Percentiles rank a stretch among this genome's conserved stretches.
Evolutionary conservation across 1,140 invertebrate species (phyloP).

Genomic region (Bombus pascuorum): DNA sequence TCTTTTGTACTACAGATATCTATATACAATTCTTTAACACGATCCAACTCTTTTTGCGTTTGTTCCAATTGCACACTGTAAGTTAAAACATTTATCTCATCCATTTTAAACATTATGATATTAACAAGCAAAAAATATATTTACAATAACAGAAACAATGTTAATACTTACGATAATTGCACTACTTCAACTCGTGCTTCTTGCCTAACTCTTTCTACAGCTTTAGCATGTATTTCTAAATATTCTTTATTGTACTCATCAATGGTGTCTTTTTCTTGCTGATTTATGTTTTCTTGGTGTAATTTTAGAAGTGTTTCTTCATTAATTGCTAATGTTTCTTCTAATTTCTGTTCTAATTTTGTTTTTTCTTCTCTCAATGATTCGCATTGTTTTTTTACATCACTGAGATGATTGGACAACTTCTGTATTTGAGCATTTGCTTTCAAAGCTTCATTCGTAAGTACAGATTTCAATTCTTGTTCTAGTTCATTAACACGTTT

Average conservation of each 20-base stretch:
- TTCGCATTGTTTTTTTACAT: slow-evolving; percentile 74
- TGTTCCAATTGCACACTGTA: slow-evolving; percentile 78
- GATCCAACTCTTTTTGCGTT: slow-evolving; percentile 78
- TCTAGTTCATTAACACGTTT: slow-evolving; percentile 75
- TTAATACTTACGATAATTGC: slow-evolving; percentile 75
- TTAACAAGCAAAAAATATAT: slow-evolving; percentile 12
- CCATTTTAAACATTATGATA: slow-evolving; percentile 21
- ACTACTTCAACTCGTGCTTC: slow-evolving; percentile 76
- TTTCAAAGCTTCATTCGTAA: slow-evolving; percentile 75
- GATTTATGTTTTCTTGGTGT: slow-evolving; percentile 69
- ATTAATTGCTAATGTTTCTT: slow-evolving; percentile 73
- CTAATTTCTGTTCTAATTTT: slow-evolving; percentile 72
- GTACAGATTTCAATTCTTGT: slow-evolving; percentile 74
- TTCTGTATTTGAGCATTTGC: slow-evolving; percentile 76
- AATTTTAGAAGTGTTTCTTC: slow-evolving; percentile 72
- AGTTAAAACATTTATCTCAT: slow-evolving; percentile 36
- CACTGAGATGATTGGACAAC: slow-evolving; percentile 74
- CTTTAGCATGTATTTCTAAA: slow-evolving; percentile 77
- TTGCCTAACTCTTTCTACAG: slow-evolving; percentile 74
- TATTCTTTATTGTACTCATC: slow-evolving; percentile 78
- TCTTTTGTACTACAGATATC: slow-evolving; percentile 79
- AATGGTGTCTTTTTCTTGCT: slow-evolving; percentile 70
- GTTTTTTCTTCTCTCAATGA: slow-evolving; percentile 70
- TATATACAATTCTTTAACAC: slow-evolving; percentile 79
- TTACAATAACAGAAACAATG: neutral